Evolutionary conservation across 2,888 invertebrate species (phyloP).

Genomic region (Troglohyphantes excavatus): DNA sequence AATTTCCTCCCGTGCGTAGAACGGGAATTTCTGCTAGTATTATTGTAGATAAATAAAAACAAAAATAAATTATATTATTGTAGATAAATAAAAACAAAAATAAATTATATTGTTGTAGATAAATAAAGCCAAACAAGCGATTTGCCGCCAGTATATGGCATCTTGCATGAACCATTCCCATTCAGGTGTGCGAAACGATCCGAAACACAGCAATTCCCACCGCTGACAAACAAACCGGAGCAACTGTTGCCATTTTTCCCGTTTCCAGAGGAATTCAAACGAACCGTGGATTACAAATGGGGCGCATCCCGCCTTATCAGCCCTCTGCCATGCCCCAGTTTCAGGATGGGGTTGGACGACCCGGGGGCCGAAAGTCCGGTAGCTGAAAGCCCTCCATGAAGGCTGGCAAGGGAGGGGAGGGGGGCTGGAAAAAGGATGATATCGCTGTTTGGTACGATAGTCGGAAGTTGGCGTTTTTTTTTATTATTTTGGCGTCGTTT

Average conservation of each 20-base stretch:
- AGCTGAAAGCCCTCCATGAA: not conserved
- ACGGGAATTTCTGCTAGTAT: no score
- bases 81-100: no score
- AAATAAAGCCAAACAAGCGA: no score
- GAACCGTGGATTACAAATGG: conserved; percentile 71
- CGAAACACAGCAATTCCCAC: not conserved
- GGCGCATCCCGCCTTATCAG: conserved; percentile 40
- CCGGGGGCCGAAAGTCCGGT: not conserved
- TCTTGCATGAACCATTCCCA: not conserved
- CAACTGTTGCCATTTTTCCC: conserved; percentile 69
- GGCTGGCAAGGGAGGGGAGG: not conserved
- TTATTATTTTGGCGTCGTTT: not conserved
- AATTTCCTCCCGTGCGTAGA: no score
- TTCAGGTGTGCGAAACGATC: not conserved
- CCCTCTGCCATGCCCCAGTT: conserved; percentile 33
- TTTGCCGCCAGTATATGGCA: no score
- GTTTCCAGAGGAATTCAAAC: conserved; percentile 40
- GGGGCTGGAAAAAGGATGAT: conserved; percentile 42
- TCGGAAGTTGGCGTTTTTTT: not conserved
- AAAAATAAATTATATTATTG: no score
- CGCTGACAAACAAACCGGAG: not conserved
- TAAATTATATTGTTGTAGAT: no score
- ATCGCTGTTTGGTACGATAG: conserved; percentile 24
- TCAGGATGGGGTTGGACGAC: not conserved
- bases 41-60: no score